phyloP scores from a whole-genome alignment of 2,888 invertebrate species.

The Meteorus colon region DNA sequence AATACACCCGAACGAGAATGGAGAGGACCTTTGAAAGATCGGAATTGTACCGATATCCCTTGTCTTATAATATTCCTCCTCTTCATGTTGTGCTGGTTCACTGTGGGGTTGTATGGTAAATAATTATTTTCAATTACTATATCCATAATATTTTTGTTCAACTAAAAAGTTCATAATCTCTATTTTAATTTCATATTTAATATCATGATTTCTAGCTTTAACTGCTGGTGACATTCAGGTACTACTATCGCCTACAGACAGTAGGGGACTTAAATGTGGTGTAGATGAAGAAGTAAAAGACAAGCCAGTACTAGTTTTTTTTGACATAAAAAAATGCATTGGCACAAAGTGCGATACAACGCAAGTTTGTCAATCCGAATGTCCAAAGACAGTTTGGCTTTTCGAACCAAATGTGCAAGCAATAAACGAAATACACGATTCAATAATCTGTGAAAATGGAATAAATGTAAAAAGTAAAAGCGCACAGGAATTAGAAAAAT shows the following conservation, averaged over 20 bases:
- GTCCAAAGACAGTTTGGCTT: constrained; percentile 78
- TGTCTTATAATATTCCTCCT: constrained; percentile 87
- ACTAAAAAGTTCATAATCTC: too few species aligned
- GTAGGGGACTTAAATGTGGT: constrained; percentile 86
- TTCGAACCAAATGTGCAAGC: background rate
- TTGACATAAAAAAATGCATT: constrained; percentile 87
- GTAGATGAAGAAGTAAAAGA: constrained; percentile 80
- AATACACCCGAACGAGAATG: constrained; percentile 85
- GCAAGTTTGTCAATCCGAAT: constrained; percentile 86
- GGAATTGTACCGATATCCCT: constrained; percentile 92
- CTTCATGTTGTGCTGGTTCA: constrained; percentile 88
- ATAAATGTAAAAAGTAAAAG: constrained; percentile 71
- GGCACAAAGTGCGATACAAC: constrained; percentile 86
- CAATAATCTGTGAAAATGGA: constrained; percentile 79
- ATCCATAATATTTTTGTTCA: background rate
- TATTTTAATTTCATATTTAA: too few species aligned
- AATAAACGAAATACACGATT: constrained; percentile 69
- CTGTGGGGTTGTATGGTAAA: constrained; percentile 86
- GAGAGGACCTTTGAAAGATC: constrained; percentile 84
- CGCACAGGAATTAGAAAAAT: constrained; percentile 71
- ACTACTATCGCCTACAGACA: constrained; percentile 88
- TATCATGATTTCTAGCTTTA: constrained; percentile 18
- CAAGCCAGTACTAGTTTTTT: constrained; percentile 86
- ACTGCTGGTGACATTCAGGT: constrained; percentile 83
- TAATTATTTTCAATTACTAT: background rate